A percentile compares a stretch with the other conserved stretches of the same genome.
Evolutionary conservation across 2,113 vertebrate genomes (phyloP).

Genomic region (human (Homo sapiens)): DNA sequence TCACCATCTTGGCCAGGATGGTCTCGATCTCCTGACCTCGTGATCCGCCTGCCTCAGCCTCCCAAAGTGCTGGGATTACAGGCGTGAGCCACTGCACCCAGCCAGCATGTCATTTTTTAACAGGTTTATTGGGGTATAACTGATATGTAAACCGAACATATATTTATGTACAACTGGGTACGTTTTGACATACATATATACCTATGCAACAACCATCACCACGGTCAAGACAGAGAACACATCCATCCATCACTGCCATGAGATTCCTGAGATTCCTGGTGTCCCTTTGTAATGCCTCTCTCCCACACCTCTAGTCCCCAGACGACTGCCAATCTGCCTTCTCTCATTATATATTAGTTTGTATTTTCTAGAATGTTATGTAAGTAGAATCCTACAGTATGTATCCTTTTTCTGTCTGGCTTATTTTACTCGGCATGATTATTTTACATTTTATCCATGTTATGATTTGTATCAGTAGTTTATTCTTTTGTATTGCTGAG

Average conservation of each 20-base stretch:
- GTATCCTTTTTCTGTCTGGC: not conserved
- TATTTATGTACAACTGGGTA: not conserved
- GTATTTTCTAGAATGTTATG: not conserved
- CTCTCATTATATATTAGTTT: not conserved
- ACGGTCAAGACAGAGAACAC: not conserved
- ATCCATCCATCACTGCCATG: not conserved
- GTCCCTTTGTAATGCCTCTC: not conserved
- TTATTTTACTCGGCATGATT: slow-evolving; percentile 12
- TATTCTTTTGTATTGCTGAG: slow-evolving; percentile 4
- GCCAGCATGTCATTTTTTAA: not conserved
- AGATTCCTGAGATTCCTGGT: not conserved
- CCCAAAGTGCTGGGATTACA: no score
- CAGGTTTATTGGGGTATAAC: not conserved
- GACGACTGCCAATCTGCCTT: not conserved
- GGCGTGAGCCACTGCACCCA: no score
- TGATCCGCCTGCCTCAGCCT: no score
- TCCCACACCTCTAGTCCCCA: not conserved
- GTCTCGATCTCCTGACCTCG: no score
- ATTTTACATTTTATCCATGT: not conserved
- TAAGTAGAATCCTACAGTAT: not conserved
- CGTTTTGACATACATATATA: not conserved
- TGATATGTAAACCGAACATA: not conserved
- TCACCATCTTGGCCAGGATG: no score
- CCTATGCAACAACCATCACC: not conserved
- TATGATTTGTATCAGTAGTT: not conserved